phyloP scores from a whole-genome alignment of 2,888 invertebrate genomes.

The Operophtera brumata region DNA sequence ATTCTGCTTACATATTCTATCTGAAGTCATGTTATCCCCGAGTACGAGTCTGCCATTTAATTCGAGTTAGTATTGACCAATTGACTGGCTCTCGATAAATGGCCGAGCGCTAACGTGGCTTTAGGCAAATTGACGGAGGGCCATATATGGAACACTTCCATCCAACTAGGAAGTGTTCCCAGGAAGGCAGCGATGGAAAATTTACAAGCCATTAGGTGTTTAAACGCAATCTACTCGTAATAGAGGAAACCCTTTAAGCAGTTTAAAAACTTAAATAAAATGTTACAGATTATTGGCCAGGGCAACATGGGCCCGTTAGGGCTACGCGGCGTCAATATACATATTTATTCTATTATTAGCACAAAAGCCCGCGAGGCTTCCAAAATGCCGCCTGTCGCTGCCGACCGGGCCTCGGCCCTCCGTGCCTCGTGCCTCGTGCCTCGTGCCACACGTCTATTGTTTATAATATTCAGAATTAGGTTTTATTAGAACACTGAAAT shows the following conservation, averaged over 20 bases:
- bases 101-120: not conserved
- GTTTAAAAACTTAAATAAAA: no score
- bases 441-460: not conserved
- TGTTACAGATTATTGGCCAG: not conserved
- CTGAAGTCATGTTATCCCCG: no score
- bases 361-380: not conserved
- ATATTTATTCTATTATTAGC: not conserved
- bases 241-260: not conserved
- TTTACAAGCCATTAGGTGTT: not conserved
- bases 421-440: not conserved
- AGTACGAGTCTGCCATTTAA: not conserved
- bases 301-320: not conserved
- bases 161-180: no score
- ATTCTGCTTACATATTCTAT: no score
- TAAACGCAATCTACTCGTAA: not conserved
- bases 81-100: slow-evolving; percentile 5
- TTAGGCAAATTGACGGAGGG: not conserved
- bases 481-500: no score
- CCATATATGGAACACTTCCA: not conserved
- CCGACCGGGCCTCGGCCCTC: not conserved
- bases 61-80: not conserved
- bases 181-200: not conserved
- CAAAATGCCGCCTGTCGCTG: not conserved
- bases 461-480: no score
- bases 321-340: not conserved